phyloP scores from a whole-genome alignment of 2,113 vertebrate species.

The Ardeotis arabs region DNA sequence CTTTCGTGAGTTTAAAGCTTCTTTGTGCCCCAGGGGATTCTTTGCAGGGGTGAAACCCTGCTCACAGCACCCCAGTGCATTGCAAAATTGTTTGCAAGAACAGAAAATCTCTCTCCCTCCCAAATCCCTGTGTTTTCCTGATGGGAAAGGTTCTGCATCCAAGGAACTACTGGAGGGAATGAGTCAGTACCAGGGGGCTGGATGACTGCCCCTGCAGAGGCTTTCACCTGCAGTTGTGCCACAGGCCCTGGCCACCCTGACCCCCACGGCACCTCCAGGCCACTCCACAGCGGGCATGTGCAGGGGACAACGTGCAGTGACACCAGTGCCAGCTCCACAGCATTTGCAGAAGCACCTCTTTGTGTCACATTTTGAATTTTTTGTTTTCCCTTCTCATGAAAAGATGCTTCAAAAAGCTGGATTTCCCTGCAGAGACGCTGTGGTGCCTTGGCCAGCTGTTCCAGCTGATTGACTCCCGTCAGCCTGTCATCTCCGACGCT shows the following conservation, averaged over 20 bases:
- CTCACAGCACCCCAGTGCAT: not conserved
- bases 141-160: not conserved
- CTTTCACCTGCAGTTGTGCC: not conserved
- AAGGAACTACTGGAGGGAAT: not conserved
- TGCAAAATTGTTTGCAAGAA: not conserved
- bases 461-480: not conserved
- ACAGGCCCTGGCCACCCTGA: not conserved
- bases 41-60: not conserved
- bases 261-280: not conserved
- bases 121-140: not conserved
- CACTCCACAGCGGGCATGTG: not conserved
- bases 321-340: not conserved
- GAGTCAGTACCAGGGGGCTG: not conserved
- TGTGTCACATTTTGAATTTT: not conserved
- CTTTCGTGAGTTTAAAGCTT: not conserved
- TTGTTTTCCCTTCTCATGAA: not conserved
- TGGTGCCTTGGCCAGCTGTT: constrained; percentile 1
- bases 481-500: not conserved
- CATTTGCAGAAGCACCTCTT: not conserved
- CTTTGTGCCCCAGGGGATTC: not conserved
- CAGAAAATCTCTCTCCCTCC: not conserved
- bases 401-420: not conserved
- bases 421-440: not conserved
- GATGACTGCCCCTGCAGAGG: not conserved
- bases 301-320: fast-evolving